These are phyloP conservation scores for Eremobia ochroleuca DNA, from an alignment of 2,888 invertebrate species.

Conservation along the genomic window DNA sequence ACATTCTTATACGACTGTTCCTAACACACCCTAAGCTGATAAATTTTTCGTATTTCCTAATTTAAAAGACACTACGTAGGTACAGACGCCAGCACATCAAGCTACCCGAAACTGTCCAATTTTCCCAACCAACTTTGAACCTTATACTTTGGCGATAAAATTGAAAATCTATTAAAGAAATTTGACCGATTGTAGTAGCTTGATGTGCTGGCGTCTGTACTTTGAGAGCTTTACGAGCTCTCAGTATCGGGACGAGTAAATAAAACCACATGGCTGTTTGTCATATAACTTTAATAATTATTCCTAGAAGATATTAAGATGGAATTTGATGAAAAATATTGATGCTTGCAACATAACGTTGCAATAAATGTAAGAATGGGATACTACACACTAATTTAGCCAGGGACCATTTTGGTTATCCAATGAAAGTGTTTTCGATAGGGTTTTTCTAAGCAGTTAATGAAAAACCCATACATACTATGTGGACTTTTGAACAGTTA, in stretches of 20 bases:
- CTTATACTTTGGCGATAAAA: no score
- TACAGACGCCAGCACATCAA: no score
- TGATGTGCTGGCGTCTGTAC: no score
- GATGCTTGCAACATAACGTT: neutral
- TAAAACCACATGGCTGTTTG: neutral
- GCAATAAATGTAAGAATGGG: neutral
- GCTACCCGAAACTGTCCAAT: no score
- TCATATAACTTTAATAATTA: neutral
- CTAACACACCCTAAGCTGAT: neutral
- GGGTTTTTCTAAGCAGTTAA: no score
- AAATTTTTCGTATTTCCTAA: neutral
- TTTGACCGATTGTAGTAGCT: no score
- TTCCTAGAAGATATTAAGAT: neutral
- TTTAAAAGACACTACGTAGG: neutral
- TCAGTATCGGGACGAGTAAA: neutral
- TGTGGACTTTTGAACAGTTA: no score
- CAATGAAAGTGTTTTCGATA: no score
- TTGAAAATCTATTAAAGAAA: no score
- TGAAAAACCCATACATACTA: no score
- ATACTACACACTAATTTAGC: neutral
- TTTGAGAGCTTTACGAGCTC: neutral
- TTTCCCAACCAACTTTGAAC: no score
- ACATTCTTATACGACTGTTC: neutral
- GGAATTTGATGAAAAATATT: neutral
- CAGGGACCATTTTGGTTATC: no score